Conservation (phyloP, 2,113 vertebrate genomes). For the Anthoscopus minutus region DNA sequence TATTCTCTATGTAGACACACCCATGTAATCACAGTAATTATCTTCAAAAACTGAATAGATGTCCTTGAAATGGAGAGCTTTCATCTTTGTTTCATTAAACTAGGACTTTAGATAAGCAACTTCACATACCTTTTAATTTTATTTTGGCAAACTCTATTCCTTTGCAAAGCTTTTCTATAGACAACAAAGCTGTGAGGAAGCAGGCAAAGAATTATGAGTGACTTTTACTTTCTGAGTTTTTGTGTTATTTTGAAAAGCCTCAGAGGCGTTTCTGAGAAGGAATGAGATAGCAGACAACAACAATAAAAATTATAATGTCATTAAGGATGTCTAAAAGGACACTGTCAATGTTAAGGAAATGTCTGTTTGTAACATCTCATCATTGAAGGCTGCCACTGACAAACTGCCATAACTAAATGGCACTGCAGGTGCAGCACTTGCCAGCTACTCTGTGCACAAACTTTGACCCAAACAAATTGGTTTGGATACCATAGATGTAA, state of each 20-base stretch:
- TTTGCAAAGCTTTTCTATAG: not conserved
- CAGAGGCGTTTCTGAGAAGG: not conserved
- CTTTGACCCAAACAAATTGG: not conserved
- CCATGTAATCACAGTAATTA: not conserved
- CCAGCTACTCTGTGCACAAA: not conserved
- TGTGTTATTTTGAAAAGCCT: not conserved
- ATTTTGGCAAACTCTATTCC: not conserved
- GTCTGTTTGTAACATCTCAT: not conserved
- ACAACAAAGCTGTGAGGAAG: not conserved
- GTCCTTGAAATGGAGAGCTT: not conserved
- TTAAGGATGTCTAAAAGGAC: not conserved
- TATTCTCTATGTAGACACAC: not conserved
- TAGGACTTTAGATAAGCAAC: not conserved
- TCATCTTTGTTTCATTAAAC: slow-evolving; percentile 1
- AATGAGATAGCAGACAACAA: not conserved
- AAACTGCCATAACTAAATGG: not conserved
- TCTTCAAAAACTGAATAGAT: not conserved
- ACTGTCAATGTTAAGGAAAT: not conserved
- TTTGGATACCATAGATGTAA: not conserved
- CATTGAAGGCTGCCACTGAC: not conserved
- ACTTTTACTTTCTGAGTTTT: not conserved
- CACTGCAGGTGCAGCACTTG: not conserved
- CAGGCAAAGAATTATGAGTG: not conserved
- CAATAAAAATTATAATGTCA: not conserved
- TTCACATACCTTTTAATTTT: not conserved